Evolutionary conservation across 2,888 invertebrate genomes (phyloP).

Genomic region (Germaria angustata): DNA sequence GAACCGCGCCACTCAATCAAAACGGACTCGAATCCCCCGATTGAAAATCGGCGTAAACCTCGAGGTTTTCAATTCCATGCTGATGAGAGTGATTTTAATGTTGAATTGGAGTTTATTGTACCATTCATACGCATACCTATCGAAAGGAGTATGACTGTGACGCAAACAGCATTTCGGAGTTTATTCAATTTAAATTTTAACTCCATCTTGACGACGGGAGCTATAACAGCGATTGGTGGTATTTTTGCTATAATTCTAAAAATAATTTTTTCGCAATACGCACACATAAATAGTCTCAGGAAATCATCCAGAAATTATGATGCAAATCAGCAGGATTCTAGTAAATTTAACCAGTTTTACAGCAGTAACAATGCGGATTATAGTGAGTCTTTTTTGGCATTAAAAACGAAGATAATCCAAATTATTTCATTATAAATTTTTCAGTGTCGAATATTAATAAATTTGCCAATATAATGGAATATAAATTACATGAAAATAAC

Average conservation of each 20-base stretch:
- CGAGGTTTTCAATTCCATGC: slow-evolving; percentile 76
- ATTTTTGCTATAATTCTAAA: slow-evolving; percentile 72
- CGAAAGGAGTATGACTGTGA: slow-evolving; percentile 77
- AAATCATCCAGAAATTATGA: slow-evolving; percentile 48
- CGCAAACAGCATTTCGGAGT: slow-evolving; percentile 72
- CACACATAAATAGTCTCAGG: slow-evolving; percentile 44
- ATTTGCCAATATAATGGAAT: slow-evolving; percentile 81
- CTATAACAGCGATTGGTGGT: slow-evolving; percentile 81
- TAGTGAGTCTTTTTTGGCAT: slow-evolving; percentile 4
- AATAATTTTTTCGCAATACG: slow-evolving; percentile 68
- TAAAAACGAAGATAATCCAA: background rate
- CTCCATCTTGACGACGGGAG: slow-evolving; percentile 82
- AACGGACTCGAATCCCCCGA: background rate
- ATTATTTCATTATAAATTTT: background rate
- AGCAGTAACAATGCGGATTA: slow-evolving; percentile 6
- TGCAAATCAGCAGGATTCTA: background rate
- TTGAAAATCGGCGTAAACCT: slow-evolving; percentile 67
- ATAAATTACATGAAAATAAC: slow-evolving; percentile 82
- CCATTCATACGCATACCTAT: slow-evolving; percentile 84
- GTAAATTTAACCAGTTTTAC: background rate
- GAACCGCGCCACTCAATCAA: slow-evolving; percentile 70
- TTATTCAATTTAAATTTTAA: slow-evolving; percentile 82
- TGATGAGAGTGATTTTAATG: slow-evolving; percentile 73
- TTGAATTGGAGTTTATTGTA: slow-evolving; percentile 83
- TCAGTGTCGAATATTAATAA: slow-evolving; percentile 73